Base-by-base conservation (phyloP, 2,888 invertebrate genomes). In the Herminia tarsipennalis region DNA sequence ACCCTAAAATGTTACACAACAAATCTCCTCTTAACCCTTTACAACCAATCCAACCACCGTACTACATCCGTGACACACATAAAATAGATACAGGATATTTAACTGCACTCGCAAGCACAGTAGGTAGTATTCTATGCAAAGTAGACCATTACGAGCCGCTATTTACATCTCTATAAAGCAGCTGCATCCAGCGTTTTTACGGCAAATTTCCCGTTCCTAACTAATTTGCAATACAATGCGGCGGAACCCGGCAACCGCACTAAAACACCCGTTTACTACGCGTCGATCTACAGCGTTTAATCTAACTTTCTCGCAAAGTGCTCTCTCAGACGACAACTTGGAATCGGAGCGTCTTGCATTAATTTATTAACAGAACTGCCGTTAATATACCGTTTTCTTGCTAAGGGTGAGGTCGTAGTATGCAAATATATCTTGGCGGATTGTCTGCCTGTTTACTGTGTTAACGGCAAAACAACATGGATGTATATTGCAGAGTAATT, bases 181-280 rank as follows among this genome's bases (percentile, higher is more conserved):
- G 39, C 38, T 41, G 51, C 46, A 41, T 51, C 25, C 34, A 46
- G 33, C 32, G 39, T 57, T 65, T 57, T 65, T 55, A 55, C 46
- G 46, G 30, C 43, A 55, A 57, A 64, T 56, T 54, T 54, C 51
- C 49, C 38, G 25, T 41, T 40, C 53, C 45, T 66, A 81, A 80
- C 78, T 82, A 82, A 83, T 86, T 81, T 81, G 73, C 76, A 81
- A 75, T 81, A 84, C 83, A 86, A 85, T 83, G 79, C 83, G 64
- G 64, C 49, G 50, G 51, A 50, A 62, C 58, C 54, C 42, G 57
- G 47, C 62, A 66, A 70, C 74, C 64, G 70, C 70, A 79, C 70
- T 78, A 76, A 73, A 80, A 72, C 72, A 67, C 56, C 66, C 66
- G 73, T 67, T 78, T 71, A 71, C 72, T 66, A 76, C 77, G 76